Conservation (phyloP, 2,888 invertebrate genomes). For the Drosophila paracracens region DNA sequence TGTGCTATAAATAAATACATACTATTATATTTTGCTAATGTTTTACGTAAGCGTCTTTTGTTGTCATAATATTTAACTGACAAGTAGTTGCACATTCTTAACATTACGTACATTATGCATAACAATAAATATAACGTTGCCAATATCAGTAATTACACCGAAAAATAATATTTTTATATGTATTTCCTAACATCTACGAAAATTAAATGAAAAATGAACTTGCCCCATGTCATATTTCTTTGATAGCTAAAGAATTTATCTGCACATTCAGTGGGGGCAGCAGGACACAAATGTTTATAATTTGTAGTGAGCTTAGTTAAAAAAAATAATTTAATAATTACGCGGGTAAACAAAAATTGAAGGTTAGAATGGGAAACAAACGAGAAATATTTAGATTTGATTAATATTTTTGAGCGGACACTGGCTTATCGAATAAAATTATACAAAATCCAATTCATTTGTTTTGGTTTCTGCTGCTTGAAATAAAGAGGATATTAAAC, state of each 20-base stretch:
- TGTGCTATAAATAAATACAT: conserved; percentile 16
- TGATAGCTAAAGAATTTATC: conserved; percentile 40
- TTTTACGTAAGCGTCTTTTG: conserved; percentile 44
- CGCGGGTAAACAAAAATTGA: conserved; percentile 14
- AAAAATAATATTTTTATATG: conserved; percentile 66
- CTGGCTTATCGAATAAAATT: conserved; percentile 65
- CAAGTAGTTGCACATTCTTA: conserved; percentile 56
- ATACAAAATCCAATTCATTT: conserved; percentile 19
- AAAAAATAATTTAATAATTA: conserved; percentile 18
- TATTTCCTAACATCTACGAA: conserved; percentile 57
- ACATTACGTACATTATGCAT: conserved; percentile 59
- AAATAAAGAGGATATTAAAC: conserved; percentile 2
- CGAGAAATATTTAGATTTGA: conserved; percentile 50
- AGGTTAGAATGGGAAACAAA: conserved; percentile 28
- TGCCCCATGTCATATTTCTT: conserved; percentile 50
- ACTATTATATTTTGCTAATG: conserved; percentile 60
- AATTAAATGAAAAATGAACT: conserved; percentile 35
- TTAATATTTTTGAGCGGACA: conserved; percentile 58
- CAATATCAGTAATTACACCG: conserved; percentile 75
- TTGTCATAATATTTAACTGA: conserved; percentile 47
- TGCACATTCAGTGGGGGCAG: conserved; percentile 30
- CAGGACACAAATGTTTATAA: conserved; percentile 42
- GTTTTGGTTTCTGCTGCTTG: neutral
- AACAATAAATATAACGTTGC: conserved; percentile 68
- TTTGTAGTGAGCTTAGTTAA: conserved; percentile 4